A percentile compares a stretch with the other conserved stretches of the same genome.
These are phyloP conservation scores for Acleris emargana DNA, from an alignment of 2,888 invertebrate genomes.

Conservation along the genomic window DNA sequence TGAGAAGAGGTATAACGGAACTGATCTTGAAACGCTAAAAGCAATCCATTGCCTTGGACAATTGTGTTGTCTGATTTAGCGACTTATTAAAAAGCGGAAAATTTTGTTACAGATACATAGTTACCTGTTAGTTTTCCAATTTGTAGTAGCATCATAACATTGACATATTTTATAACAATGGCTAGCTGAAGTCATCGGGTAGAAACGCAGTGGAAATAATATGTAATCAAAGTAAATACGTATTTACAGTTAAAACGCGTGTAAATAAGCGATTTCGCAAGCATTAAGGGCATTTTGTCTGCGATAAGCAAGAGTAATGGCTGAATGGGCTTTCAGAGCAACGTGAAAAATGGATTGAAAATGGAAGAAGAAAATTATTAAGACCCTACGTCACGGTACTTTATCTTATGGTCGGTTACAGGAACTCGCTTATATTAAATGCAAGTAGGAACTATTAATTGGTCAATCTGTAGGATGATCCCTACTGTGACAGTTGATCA, in stretches of 20 bases:
- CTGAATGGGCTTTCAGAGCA: slow-evolving; percentile 27
- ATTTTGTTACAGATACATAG: background rate
- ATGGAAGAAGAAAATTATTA: slow-evolving; percentile 26
- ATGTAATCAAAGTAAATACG: slow-evolving; percentile 9
- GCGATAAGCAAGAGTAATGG: slow-evolving; percentile 44
- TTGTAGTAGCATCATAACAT: background rate
- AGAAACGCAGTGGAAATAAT: slow-evolving; percentile 3
- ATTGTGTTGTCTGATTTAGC: slow-evolving; percentile 5
- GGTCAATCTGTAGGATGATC: no score
- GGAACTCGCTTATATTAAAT: background rate
- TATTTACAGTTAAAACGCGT: slow-evolving; percentile 20
- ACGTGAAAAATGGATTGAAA: slow-evolving; percentile 39
- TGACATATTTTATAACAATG: slow-evolving; percentile 16
- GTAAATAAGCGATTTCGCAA: slow-evolving; percentile 39
- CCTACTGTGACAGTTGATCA: no score
- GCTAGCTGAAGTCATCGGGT: slow-evolving; percentile 7
- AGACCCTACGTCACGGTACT: slow-evolving; percentile 26
- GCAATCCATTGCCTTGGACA: background rate
- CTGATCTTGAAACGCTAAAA: slow-evolving; percentile 11
- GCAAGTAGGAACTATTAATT: no score
- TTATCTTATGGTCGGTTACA: slow-evolving; percentile 32
- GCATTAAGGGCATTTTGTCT: slow-evolving; percentile 39
- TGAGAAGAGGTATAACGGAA: slow-evolving; percentile 17
- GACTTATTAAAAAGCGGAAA: slow-evolving; percentile 3
- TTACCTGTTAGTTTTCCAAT: background rate